Evolutionary conservation across 2,888 invertebrate genomes (phyloP).

Genomic region (Andrena fulva): DNA sequence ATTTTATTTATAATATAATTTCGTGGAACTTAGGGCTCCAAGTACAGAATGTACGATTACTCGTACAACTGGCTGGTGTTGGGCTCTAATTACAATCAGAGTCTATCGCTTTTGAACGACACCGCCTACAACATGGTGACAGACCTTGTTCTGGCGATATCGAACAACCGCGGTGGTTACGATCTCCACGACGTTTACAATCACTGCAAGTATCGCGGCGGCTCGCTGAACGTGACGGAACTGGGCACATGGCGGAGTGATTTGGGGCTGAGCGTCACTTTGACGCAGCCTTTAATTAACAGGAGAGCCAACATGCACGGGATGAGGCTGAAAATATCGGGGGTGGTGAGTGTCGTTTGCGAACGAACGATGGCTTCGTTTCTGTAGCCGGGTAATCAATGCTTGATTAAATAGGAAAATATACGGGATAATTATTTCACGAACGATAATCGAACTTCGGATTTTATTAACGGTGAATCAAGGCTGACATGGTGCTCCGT

Average conservation of each 20-base stretch:
- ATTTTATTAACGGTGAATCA: not conserved
- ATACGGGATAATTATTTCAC: not conserved
- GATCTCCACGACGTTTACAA: conserved; percentile 76
- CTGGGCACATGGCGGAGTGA: conserved; percentile 71
- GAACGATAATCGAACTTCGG: not conserved
- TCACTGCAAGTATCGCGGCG: conserved; percentile 75
- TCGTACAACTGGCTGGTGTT: conserved; percentile 76
- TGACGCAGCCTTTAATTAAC: conserved; percentile 69
- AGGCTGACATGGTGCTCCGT: not conserved
- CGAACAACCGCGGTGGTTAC: conserved; percentile 52
- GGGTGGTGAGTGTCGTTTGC: conserved; percentile 69
- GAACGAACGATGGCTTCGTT: not conserved
- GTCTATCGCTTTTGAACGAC: conserved; percentile 69
- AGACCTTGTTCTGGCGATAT: conserved; percentile 72
- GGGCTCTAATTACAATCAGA: conserved; percentile 67
- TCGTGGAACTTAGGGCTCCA: conserved; percentile 61
- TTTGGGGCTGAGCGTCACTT: conserved; percentile 65
- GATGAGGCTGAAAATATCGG: conserved; percentile 73
- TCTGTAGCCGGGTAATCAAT: not conserved
- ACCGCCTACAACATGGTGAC: conserved; percentile 73
- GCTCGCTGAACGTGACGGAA: conserved; percentile 74
- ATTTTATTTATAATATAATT: not conserved
- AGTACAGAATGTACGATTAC: conserved; percentile 71
- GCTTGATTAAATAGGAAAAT: not conserved
- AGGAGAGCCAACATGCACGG: conserved; percentile 77